Base-by-base conservation (phyloP, 2,797 vertebrate genomes). In the Lateolabrax maculatus region DNA sequence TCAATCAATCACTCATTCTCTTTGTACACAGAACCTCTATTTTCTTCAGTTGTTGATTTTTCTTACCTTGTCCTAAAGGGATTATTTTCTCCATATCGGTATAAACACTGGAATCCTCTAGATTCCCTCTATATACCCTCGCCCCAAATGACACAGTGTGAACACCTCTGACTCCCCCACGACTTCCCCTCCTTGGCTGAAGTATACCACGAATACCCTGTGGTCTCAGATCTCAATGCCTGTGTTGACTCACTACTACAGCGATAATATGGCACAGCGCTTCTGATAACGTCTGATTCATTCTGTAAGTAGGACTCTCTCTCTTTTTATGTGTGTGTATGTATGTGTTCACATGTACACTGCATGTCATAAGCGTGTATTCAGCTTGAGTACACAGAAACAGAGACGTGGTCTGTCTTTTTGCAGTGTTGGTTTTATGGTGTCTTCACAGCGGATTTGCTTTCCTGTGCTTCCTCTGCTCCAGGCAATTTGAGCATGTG, bases 221-320 rank as follows among this genome's bases (percentile, higher is more conserved):
- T 81, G 87, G 84, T 83, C 81, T 85, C 84, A 75, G 80, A 87
- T 91, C 89, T 82, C 81, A 12, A 83, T 75, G 86, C 85, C 88
- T 53, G 68, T 56, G 87, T 87, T 88, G 91, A 91, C 84, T 90
- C 87, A 89, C 89, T 60, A 70, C 90, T 79, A 84, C 90, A 79
- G 79, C 62, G 74, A 84, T 81, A 77, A 81, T 52, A 94, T 93
- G 93, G 89, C 90, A 83, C 81, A 64, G 77, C 53, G 65, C 90
- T 86, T 91, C 90, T 94, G 93, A 95, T 89, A 84, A 90, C 84
- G 75, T 92, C 93, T 88, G 90, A 93, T 92, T 95, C 89, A 93
- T 93, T 95, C 94, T 93, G 95, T 96, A 91, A 96, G 95, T 95
- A 93, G 66, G 80, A 83, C 84, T 81, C 87, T 84, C 75, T 79